A percentile compares a stretch with the other conserved stretches of the same genome.
These are phyloP conservation scores for Cactoblastis cactorum DNA, from an alignment of 2,888 invertebrate species.

Conservation along the genomic window DNA sequence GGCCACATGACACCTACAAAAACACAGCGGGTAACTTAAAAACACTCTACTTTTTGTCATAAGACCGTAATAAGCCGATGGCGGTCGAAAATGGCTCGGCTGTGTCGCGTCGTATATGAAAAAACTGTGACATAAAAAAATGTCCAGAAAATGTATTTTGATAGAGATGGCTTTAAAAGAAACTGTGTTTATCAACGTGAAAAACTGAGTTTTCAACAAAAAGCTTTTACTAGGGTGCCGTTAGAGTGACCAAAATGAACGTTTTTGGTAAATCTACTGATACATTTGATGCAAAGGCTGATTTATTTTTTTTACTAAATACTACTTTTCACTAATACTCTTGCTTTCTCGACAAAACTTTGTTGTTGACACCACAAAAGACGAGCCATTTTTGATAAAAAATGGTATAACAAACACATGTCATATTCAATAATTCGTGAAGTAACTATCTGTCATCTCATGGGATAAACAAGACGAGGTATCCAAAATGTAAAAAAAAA, in stretches of 20 bases:
- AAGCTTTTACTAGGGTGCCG: not conserved
- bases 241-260: not conserved
- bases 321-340: no score
- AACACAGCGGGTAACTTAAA: constrained; percentile 43
- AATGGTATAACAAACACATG: not conserved
- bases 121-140: not conserved
- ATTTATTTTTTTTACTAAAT: no score
- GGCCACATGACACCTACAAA: constrained; percentile 12
- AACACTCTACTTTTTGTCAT: constrained; percentile 44
- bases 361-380: not conserved
- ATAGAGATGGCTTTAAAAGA: not conserved
- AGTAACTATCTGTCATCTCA: constrained; percentile 38
- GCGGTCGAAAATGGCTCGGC: constrained; percentile 42
- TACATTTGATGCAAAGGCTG: no score
- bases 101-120: not conserved
- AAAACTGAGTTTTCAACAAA: not conserved
- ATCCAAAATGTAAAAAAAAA: not conserved
- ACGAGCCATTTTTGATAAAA: not conserved
- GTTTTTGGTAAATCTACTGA: no score
- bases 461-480: constrained; percentile 34
- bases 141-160: not conserved
- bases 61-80: constrained; percentile 52
- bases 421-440: not conserved
- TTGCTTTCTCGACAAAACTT: not conserved
- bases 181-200: not conserved